Base-by-base conservation (phyloP, 2,797 vertebrate species). In the Acanthurus lineatus region DNA sequence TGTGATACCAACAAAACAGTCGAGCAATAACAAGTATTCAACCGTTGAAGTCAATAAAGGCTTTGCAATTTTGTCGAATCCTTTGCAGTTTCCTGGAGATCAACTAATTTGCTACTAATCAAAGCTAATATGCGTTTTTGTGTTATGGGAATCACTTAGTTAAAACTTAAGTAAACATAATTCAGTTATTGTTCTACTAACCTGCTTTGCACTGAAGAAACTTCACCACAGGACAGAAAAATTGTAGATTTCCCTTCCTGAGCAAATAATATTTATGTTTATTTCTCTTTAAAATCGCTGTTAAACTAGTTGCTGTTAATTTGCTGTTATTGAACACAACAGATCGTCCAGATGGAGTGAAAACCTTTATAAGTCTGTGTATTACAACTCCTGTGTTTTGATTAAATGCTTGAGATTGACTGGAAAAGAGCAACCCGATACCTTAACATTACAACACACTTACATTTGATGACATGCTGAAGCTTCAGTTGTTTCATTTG, bases 401-500 rank as follows among this genome's bases (percentile, higher is more conserved):
- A 38, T 35, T 40, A 6, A 25, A 38, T 16, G 10, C 25, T 15
- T 22, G 14, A 25, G 32, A 19, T n/a, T 2, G 12, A 28, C 12
- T 2, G 35, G 6, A 2, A 3, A 20, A 35, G 32, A 35, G 32
- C 32, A 6, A 35, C 32, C 32, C 6, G 3, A 35, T 35, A 6
- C 32, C 32, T 35, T 35, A 6, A 35, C 28, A 28, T 28, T 28
- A 28, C 28, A 28, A 28, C 28, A 32, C 32, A 35, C 1, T 6
- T 35, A 35, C 32, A 35, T 35, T 35, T 35, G 32, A 35, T 5
- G 32, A 35, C 58, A 22, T 64, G 54, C 73, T 63, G 56, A 60
- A 69, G 12, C 42, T 22, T 79, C 16, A 16, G 63, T 48, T 81
- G 65, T 76, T 42, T 17, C 5, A 63, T 56, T 16, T 22, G 44